Percentiles rank a stretch among this genome's conserved stretches.
phyloP scores from a whole-genome alignment of 92 coral and sea anemone species.

The Zoanthus solanderi region DNA sequence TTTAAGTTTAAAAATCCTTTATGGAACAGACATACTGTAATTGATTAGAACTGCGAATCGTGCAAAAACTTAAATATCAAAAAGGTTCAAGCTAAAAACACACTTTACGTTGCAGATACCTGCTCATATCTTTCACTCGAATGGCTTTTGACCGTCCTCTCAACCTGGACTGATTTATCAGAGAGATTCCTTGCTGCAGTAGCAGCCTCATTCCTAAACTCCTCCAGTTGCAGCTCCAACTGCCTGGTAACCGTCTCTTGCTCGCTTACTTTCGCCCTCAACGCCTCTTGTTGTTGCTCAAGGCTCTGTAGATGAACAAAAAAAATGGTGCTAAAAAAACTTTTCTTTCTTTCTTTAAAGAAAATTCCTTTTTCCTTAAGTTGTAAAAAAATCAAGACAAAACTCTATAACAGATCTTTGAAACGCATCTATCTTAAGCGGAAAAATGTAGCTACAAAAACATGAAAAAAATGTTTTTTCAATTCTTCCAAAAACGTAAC shows the following conservation, averaged over 20 bases:
- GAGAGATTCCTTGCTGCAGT: conserved; percentile 49
- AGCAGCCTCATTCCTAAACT: conserved; percentile 29
- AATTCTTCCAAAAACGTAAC: not conserved
- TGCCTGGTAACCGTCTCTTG: conserved; percentile 80
- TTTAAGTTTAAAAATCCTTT: not conserved
- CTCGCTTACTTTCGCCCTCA: conserved; percentile 70
- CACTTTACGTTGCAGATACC: not conserved
- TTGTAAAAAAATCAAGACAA: too few species aligned
- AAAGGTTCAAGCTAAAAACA: too few species aligned
- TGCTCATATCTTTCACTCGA: not conserved
- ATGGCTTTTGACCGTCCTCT: conserved; percentile 15
- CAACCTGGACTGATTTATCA: conserved; percentile 57
- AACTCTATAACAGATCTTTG: too few species aligned
- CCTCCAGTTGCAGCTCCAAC: conserved; percentile 70
- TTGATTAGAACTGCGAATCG: not conserved
- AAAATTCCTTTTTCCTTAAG: too few species aligned
- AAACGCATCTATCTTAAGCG: too few species aligned
- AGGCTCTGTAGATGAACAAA: conserved; percentile 55
- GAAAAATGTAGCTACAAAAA: too few species aligned
- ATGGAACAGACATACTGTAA: too few species aligned
- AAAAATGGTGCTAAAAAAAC: not conserved
- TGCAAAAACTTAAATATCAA: not conserved
- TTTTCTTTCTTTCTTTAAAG: not conserved
- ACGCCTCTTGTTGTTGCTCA: conserved; percentile 76
- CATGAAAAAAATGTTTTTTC: too few species aligned